Conservation (phyloP, 2,113 vertebrate genomes). For the Kryptolebias marmoratus region DNA sequence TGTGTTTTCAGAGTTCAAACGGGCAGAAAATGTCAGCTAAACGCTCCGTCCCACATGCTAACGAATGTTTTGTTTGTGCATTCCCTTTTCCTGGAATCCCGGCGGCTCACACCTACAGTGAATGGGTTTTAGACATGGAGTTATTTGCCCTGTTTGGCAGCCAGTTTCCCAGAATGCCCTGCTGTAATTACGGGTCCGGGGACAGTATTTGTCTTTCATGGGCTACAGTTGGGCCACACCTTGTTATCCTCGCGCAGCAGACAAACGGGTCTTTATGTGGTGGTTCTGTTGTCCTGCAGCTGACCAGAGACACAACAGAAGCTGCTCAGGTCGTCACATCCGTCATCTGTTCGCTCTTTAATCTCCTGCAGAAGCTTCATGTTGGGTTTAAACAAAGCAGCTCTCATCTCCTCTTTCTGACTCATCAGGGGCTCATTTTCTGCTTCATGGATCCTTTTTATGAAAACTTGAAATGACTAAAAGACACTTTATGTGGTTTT, state of each 20-base stretch:
- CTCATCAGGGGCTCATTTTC: neutral
- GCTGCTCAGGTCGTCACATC: constrained; percentile 12
- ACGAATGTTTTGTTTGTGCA: constrained; percentile 45
- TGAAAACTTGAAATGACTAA: neutral
- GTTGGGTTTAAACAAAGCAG: neutral
- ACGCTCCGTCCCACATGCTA: constrained; percentile 15
- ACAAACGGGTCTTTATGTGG: constrained; percentile 67
- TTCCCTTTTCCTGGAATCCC: constrained; percentile 36
- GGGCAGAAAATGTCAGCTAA: constrained; percentile 29
- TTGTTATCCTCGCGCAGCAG: constrained; percentile 24
- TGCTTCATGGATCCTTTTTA: neutral
- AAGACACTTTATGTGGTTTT: neutral
- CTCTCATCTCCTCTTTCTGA: neutral
- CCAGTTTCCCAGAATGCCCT: constrained; percentile 54
- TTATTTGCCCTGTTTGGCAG: constrained; percentile 32
- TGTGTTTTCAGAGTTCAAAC: constrained; percentile 16
- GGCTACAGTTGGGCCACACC: constrained; percentile 36
- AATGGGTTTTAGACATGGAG: constrained; percentile 26
- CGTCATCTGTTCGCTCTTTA: constrained; percentile 13
- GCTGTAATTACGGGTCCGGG: constrained; percentile 59
- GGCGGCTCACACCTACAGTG: constrained; percentile 15
- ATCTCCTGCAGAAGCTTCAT: constrained; percentile 18
- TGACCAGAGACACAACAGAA: constrained; percentile 17
- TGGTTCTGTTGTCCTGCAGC: constrained; percentile 20
- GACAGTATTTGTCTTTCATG: constrained; percentile 30